Evolutionary conservation across 2,113 vertebrate genomes (phyloP).

Genomic region (Rhabdornis inornatus): DNA sequence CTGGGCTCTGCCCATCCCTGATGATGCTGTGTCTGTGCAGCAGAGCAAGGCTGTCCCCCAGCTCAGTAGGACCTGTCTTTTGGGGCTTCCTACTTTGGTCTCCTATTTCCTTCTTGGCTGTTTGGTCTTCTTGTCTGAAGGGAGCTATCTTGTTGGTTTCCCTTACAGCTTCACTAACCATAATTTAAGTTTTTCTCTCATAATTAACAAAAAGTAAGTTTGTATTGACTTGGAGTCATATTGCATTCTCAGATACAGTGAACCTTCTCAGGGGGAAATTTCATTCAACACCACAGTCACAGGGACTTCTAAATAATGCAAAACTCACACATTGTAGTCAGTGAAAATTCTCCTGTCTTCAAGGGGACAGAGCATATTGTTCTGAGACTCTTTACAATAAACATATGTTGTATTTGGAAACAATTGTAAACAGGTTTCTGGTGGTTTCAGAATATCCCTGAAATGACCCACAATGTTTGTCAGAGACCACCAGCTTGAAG

Average conservation of each 20-base stretch:
- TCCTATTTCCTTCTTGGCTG: background rate
- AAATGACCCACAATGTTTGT: background rate
- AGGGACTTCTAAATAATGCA: background rate
- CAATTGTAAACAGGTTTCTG: background rate
- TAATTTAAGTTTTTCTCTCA: background rate
- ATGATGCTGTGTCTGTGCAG: background rate
- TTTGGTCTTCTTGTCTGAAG: background rate
- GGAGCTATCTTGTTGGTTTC: background rate
- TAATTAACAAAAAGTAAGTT: background rate
- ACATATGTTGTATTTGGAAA: background rate
- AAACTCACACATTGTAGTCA: background rate
- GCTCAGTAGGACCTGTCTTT: background rate
- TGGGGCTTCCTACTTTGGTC: background rate
- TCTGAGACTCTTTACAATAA: background rate
- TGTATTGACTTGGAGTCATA: background rate
- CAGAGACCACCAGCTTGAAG: background rate
- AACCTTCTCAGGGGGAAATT: background rate
- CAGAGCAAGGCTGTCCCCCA: background rate
- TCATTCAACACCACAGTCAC: background rate
- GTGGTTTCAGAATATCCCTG: background rate
- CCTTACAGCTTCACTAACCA: background rate
- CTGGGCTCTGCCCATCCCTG: background rate
- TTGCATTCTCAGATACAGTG: background rate
- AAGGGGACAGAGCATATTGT: background rate
- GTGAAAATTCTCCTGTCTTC: background rate